Evolutionary conservation across 2,797 vertebrate species (phyloP).

Genomic region (Xenops minutus): DNA sequence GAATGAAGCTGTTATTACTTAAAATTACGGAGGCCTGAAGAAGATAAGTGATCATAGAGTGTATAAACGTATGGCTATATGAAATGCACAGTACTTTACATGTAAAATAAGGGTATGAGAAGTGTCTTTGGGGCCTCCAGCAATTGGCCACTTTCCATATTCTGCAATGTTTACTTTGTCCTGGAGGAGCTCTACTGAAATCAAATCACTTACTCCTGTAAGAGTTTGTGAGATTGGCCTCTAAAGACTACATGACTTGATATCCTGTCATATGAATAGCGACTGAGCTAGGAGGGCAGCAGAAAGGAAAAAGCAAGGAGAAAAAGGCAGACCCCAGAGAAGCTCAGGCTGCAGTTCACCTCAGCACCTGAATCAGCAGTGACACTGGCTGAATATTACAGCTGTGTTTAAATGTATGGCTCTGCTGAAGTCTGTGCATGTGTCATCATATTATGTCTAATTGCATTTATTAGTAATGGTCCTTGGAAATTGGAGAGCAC

Average conservation of each 20-base stretch:
- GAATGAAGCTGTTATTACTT: not conserved
- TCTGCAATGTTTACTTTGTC: not conserved
- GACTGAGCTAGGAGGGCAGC: not conserved
- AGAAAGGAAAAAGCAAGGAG: not conserved
- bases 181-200: not conserved
- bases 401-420: not conserved
- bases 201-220: rapidly evolving
- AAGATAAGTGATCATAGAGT: not conserved
- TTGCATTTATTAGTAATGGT: not conserved
- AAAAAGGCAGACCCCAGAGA: not conserved
- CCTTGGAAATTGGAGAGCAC: not conserved
- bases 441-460: not conserved
- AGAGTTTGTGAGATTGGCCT: not conserved
- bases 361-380: not conserved
- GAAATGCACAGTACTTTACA: not conserved
- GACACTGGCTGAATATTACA: not conserved
- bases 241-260: rapidly evolving
- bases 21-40: not conserved
- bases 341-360: not conserved
- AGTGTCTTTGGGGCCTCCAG: not conserved
- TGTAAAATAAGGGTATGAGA: not conserved
- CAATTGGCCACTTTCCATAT: not conserved
- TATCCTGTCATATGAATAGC: not conserved
- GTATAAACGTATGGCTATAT: not conserved
- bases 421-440: rapidly evolving